phyloP scores from a whole-genome alignment of 2,888 invertebrate genomes.

The Salticus scenicus region DNA sequence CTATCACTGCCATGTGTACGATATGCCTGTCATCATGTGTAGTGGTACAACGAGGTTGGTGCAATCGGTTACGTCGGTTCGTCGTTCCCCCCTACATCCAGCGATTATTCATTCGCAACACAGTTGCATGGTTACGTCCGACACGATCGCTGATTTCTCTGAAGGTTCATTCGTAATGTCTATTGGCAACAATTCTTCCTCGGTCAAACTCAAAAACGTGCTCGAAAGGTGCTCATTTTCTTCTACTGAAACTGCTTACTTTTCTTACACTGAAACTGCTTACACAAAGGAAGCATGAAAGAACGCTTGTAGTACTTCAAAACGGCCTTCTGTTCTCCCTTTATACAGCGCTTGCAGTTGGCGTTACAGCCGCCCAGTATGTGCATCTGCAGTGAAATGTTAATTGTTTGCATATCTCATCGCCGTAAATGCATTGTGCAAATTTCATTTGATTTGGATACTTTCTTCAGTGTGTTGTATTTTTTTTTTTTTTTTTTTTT shows the following conservation, averaged over 20 bases:
- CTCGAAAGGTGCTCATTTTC: not conserved
- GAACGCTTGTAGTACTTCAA: not conserved
- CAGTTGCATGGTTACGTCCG: not conserved
- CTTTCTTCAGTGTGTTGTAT: not conserved
- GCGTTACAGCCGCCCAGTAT: not conserved
- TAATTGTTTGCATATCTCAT: not conserved
- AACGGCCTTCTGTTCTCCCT: not conserved
- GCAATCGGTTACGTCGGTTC: not conserved
- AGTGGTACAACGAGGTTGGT: slow-evolving; percentile 6
- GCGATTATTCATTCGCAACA: not conserved
- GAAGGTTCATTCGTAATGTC: not conserved
- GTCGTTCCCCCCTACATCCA: slow-evolving; percentile 2
- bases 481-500: too few species aligned
- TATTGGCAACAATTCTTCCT: not conserved
- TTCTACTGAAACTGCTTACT: not conserved
- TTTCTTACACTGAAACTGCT: not conserved
- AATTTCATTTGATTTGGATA: not conserved
- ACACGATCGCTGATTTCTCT: slow-evolving; percentile 1
- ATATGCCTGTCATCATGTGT: slow-evolving; percentile 3
- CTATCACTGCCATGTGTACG: not conserved
- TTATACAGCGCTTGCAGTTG: not conserved
- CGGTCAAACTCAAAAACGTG: not conserved
- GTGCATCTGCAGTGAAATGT: not conserved
- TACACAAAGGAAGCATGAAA: not conserved
- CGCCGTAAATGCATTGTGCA: not conserved